A percentile compares a stretch with the other conserved stretches of the same genome.
Conservation (phyloP, 2,797 vertebrate genomes). For the Meriones psammophilus region DNA sequence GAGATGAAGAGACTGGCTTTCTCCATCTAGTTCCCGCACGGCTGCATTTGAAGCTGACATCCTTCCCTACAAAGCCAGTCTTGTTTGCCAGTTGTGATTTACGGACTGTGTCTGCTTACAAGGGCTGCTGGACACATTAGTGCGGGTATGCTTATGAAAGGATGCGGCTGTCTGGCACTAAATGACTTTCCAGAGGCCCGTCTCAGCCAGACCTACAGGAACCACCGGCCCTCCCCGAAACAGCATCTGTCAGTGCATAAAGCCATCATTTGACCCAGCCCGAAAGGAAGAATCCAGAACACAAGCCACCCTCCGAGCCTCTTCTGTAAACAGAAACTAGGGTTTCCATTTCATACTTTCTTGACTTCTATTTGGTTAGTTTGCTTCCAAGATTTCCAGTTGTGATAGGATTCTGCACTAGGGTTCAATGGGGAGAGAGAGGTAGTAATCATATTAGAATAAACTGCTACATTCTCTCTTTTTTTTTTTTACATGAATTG, state of each 20-base stretch:
- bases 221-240: conserved; percentile 52
- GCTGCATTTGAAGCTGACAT: conserved; percentile 61
- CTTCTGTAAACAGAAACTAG: conserved; percentile 32
- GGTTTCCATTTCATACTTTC: conserved; percentile 37
- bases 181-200: conserved; percentile 77
- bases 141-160: conserved; percentile 72
- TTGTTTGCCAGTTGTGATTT: conserved; percentile 78
- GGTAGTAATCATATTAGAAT: background rate
- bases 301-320: background rate
- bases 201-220: conserved; percentile 69
- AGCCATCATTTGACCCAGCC: conserved; percentile 19
- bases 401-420: conserved; percentile 46
- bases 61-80: conserved; percentile 71
- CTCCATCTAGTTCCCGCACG: background rate
- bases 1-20: background rate
- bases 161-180: conserved; percentile 76
- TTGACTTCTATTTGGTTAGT: conserved; percentile 45
- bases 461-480: conserved; percentile 17
- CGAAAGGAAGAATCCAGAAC: conserved; percentile 39
- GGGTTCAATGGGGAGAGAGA: background rate
- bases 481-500: background rate
- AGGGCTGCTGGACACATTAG: conserved; percentile 79
- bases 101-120: conserved; percentile 74
- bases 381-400: conserved; percentile 29
- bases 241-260: background rate